Evolutionary conservation across 2,797 vertebrate genomes (phyloP), one percentile per base, ranked within the genome.

Genomic region (Nothura maculosa): DNA sequence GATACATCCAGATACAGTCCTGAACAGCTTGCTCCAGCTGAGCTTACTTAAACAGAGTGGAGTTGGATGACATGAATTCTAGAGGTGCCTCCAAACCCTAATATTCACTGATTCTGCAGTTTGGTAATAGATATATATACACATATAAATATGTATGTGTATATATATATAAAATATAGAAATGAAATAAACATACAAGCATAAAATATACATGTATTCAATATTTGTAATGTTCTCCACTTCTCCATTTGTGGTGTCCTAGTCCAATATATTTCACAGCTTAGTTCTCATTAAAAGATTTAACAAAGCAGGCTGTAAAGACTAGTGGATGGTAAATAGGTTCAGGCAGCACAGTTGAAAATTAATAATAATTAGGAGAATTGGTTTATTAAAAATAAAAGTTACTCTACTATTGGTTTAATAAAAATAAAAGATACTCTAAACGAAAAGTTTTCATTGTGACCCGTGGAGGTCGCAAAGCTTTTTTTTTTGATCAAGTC

Each of bases 401-500:
- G 1, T 24, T 11, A 50, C 14, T 25, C 2, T 32, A 85, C 42
- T 43, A 43, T n/a, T 55, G 77, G 4, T 8, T 96, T 93, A 85
- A 86, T 86, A 60, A 68, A 48, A 30, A 30, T 18, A 72, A 81
- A 79, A 80, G 1, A 27, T 11, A 50, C 14, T 25, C 2, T 32
- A 85, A 82, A 80, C 3, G 0, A 47, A 66, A 87, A 77, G 32
- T 73, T 88, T 85, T 16, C 93, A 5, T 61, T 94, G 55, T 47
- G 38, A 91, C 61, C 32, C 48, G n/a, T 75, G 82, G 94, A 90
- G 50, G 81, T 92, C 42, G 90, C 48, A 40, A 5, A 81, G 55
- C n/a, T 47, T 87, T 62, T 69, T 79, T 48, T 25, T 50, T 25
- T 89, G 32, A 83, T 85, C 57, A 88, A 79, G 72, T 68, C 77